Percentiles rank a stretch among this genome's conserved stretches.
These are phyloP conservation scores for Drosophila albomicans DNA, from an alignment of 1,140 invertebrate genomes.

Conservation along the genomic window DNA sequence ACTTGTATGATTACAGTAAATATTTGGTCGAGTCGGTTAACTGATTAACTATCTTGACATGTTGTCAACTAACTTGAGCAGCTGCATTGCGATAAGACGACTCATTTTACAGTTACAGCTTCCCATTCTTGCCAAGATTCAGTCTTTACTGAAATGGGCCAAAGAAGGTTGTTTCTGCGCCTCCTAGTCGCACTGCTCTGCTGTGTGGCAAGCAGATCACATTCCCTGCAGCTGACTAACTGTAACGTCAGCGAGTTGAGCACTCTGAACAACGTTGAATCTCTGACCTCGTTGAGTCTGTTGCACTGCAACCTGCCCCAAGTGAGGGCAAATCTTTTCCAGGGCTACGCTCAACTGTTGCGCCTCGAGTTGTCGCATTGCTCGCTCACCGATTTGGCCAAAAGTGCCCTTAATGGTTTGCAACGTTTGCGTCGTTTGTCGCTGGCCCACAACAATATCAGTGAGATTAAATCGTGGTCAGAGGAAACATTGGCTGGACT, in stretches of 20 bases:
- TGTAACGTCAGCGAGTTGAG: conserved; percentile 44
- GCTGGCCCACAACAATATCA: conserved; percentile 69
- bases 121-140: neutral
- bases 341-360: conserved; percentile 56
- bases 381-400: conserved; percentile 47
- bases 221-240: conserved; percentile 39
- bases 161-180: conserved; percentile 29
- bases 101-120: conserved; percentile 21
- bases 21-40: conserved; percentile 57
- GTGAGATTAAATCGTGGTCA: conserved; percentile 64
- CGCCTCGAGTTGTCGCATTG: conserved; percentile 63
- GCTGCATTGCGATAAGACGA: conserved; percentile 69
- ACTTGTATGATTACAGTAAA: conserved; percentile 42
- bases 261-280: conserved; percentile 21
- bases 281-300: conserved; percentile 47
- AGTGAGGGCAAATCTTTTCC: conserved; percentile 67
- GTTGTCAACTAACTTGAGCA: conserved; percentile 52
- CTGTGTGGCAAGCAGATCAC: conserved; percentile 10
- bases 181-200: conserved; percentile 34
- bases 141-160: conserved; percentile 55
- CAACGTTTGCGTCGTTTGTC: conserved; percentile 55
- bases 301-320: conserved; percentile 63
- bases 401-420: conserved; percentile 68
- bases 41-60: conserved; percentile 74
- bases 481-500: conserved; percentile 60